A percentile compares a stretch with the other conserved stretches of the same genome.
These are phyloP conservation scores for Xenus cinereus DNA, from an alignment of 2,113 vertebrate genomes.

Conservation along the genomic window DNA sequence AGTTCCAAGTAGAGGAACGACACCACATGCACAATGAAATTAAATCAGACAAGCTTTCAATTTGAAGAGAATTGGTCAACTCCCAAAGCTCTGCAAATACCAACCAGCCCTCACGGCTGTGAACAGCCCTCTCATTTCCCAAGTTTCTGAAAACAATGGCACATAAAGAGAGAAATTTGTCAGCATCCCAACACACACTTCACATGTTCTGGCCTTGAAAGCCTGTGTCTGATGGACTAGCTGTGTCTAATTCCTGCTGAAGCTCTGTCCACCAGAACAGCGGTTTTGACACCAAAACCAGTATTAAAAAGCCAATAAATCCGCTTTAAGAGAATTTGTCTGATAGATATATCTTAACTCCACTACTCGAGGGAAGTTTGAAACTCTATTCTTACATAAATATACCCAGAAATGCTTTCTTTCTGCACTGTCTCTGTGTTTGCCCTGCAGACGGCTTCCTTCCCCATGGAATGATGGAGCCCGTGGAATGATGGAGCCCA, in stretches of 20 bases:
- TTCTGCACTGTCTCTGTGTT: background rate
- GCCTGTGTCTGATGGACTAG: background rate
- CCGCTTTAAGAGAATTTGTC: background rate
- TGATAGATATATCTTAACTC: background rate
- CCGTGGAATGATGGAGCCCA: rapidly evolving
- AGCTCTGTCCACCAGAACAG: background rate
- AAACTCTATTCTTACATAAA: background rate
- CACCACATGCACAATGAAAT: background rate
- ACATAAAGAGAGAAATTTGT: background rate
- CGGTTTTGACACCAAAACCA: background rate
- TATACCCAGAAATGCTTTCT: background rate
- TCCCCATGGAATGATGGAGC: rapidly evolving
- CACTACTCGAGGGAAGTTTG: background rate
- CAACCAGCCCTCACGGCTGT: background rate
- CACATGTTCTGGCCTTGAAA: background rate
- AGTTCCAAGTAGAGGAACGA: background rate
- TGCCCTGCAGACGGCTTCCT: background rate
- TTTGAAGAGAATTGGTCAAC: background rate
- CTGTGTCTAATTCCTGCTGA: background rate
- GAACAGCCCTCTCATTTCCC: background rate
- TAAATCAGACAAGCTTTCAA: background rate
- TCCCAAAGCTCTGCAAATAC: background rate
- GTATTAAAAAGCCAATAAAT: background rate
- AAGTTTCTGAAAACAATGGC: background rate
- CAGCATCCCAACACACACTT: background rate